Evolutionary conservation across 2,888 invertebrate genomes (phyloP).

Genomic region (Tenthredo scrophulariae): DNA sequence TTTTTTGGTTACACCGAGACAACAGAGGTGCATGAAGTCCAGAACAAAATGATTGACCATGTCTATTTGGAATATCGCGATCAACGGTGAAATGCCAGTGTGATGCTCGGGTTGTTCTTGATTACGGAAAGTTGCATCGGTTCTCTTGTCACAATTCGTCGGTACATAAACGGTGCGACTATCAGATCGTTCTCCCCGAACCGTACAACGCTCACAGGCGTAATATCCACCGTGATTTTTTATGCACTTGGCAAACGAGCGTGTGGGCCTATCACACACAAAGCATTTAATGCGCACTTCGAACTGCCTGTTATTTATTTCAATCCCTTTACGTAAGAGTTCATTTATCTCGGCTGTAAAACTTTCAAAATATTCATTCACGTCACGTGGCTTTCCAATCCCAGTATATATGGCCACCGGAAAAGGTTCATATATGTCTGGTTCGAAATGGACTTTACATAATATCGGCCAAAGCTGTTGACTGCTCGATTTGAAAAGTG

Average conservation of each 20-base stretch:
- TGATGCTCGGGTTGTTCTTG: conserved; percentile 54
- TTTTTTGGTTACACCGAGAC: conserved; percentile 56
- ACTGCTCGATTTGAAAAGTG: background rate
- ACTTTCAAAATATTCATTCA: conserved; percentile 43
- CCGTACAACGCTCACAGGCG: conserved; percentile 26
- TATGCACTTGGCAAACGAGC: conserved; percentile 55
- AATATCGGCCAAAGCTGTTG: conserved; percentile 23
- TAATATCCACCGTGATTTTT: conserved; percentile 35
- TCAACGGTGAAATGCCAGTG: conserved; percentile 49
- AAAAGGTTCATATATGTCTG: conserved; percentile 25
- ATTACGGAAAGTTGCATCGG: conserved; percentile 51
- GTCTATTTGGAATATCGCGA: conserved; percentile 49
- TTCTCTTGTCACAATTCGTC: conserved; percentile 38
- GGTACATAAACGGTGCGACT: conserved; percentile 44
- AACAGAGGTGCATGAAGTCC: conserved; percentile 59
- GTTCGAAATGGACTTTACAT: too few relatives aligned
- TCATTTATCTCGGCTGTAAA: conserved; percentile 56
- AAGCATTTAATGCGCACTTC: conserved; percentile 55
- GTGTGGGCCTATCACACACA: conserved; percentile 59
- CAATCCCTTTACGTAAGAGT: conserved; percentile 45
- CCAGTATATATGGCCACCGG: conserved; percentile 51
- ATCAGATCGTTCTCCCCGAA: conserved; percentile 14
- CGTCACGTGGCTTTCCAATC: conserved; percentile 23
- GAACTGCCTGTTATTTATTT: conserved; percentile 52
- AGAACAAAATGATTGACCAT: conserved; percentile 54